phyloP scores from a whole-genome alignment of 2,888 invertebrate species.

The Rhingia campestris region DNA sequence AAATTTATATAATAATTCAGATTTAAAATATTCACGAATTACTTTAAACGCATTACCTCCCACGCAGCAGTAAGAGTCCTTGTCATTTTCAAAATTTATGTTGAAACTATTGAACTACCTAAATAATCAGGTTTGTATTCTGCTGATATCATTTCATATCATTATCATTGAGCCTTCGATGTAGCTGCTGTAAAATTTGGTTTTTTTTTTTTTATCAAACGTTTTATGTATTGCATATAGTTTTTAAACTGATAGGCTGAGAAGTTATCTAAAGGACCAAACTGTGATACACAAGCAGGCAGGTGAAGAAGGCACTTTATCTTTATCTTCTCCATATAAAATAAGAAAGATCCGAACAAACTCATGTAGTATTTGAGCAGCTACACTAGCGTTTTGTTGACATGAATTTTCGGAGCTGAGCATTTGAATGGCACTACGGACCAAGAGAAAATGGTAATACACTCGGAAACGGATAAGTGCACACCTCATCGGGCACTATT shows the following conservation, averaged over 20 bases:
- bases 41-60: neutral
- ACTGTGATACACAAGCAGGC: constrained; percentile 4
- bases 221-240: neutral
- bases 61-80: neutral
- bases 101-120: neutral
- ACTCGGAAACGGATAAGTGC: too few species aligned
- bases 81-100: neutral
- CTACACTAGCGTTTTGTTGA: constrained; percentile 3
- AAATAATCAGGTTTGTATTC: neutral
- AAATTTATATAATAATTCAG: constrained; percentile 1
- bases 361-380: neutral
- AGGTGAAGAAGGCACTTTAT: neutral
- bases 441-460: too few species aligned
- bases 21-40: neutral
- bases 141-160: neutral
- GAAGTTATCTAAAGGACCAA: neutral
- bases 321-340: constrained; percentile 8
- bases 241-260: neutral
- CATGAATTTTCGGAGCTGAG: neutral
- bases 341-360: neutral
- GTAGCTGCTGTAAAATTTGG: neutral
- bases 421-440: neutral
- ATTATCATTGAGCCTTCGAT: constrained; percentile 3
- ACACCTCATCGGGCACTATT: too few species aligned
- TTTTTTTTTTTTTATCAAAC: neutral